Evolutionary conservation across 2,797 vertebrate species (phyloP).

Genomic region (Schizopygopsis malacanthus): DNA sequence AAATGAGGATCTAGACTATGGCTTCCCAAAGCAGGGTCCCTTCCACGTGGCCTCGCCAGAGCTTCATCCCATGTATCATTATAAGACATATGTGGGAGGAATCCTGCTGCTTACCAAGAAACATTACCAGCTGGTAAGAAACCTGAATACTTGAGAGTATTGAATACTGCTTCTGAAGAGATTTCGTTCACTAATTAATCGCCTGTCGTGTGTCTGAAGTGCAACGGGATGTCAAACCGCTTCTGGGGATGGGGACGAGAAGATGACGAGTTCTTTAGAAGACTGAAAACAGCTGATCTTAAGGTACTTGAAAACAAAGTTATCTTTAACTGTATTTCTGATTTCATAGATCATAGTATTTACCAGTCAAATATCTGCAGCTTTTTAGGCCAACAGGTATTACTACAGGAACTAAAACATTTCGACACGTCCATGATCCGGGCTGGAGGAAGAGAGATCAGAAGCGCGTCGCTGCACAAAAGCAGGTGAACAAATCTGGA

Average conservation of each 20-base stretch:
- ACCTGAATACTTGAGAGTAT: background rate
- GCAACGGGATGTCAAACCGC: slow-evolving; percentile 98
- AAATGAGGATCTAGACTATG: slow-evolving; percentile 91
- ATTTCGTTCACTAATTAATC: background rate
- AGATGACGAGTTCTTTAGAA: slow-evolving; percentile 95
- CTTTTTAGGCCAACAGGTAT: slow-evolving; percentile 91
- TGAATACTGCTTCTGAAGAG: background rate
- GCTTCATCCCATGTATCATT: slow-evolving; percentile 96
- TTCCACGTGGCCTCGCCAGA: slow-evolving; percentile 96
- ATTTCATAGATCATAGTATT: background rate
- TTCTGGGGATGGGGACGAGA: slow-evolving; percentile 99
- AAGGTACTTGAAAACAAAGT: slow-evolving; percentile 77
- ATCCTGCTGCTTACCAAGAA: slow-evolving; percentile 95
- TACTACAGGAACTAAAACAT: slow-evolving; percentile 92
- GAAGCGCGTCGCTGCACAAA: slow-evolving; percentile 92
- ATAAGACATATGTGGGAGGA: slow-evolving; percentile 95
- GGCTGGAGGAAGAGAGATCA: slow-evolving; percentile 97
- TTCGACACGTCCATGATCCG: slow-evolving; percentile 92
- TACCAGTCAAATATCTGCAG: slow-evolving; percentile 68
- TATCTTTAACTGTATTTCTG: background rate
- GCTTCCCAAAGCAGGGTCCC: slow-evolving; percentile 90
- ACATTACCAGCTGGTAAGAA: slow-evolving; percentile 89
- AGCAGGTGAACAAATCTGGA: slow-evolving; percentile 82
- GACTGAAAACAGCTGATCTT: slow-evolving; percentile 89
- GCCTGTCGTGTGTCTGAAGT: slow-evolving; percentile 73